Evolutionary conservation across 1,140 invertebrate genomes (phyloP).

Genomic region (Meteorus sp.): DNA sequence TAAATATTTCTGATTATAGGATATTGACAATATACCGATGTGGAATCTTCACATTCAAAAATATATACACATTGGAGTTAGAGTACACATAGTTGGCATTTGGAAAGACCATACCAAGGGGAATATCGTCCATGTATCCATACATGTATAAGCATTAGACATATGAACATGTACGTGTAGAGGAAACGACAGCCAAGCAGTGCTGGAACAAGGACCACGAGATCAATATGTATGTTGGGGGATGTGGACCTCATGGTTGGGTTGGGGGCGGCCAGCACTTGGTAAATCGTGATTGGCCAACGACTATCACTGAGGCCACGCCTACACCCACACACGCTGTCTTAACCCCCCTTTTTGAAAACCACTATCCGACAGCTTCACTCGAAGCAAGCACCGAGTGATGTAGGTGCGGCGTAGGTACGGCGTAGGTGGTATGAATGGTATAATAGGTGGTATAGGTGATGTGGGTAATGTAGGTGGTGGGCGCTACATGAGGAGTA

Average conservation of each 20-base stretch:
- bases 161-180: no score
- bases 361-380: conserved; percentile 40
- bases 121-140: no score
- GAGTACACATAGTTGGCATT: no score
- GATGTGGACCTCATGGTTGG: conserved; percentile 56
- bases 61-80: no score
- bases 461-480: conserved; percentile 31
- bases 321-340: conserved; percentile 60
- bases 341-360: conserved; percentile 46
- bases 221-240: conserved; percentile 61
- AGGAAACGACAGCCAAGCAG: conserved; percentile 15
- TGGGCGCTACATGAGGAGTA: conserved; percentile 11
- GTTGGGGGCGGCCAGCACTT: conserved; percentile 55
- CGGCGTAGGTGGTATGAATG: neutral
- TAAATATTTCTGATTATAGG: no score
- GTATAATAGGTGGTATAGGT: no score
- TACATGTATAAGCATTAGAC: no score
- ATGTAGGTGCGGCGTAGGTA: neutral
- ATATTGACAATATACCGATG: no score
- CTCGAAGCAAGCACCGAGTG: conserved; percentile 9
- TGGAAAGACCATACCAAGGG: no score
- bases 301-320: conserved; percentile 53
- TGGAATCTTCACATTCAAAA: no score
- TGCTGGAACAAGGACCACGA: conserved; percentile 53
- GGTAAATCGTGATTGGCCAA: conserved; percentile 55